Evolutionary conservation across 2,797 vertebrate genomes (phyloP).

Genomic region (Margarornis squamiger): DNA sequence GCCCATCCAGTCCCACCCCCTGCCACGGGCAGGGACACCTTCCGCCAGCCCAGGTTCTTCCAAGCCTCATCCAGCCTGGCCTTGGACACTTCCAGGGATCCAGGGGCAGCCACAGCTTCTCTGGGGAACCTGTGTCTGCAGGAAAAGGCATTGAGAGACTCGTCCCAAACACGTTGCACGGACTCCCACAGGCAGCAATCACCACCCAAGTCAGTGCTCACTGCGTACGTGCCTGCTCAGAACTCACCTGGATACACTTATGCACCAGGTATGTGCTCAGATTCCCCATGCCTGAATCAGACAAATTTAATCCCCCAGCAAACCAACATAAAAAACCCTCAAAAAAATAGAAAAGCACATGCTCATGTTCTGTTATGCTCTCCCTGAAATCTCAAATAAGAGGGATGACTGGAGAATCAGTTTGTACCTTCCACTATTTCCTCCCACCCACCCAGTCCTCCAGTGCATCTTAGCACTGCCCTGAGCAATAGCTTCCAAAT

Average conservation of each 20-base stretch:
- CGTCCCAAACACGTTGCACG: background rate
- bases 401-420: background rate
- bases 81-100: background rate
- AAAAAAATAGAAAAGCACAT: background rate
- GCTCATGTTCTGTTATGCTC: background rate
- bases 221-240: too few relatives aligned
- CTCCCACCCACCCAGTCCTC: background rate
- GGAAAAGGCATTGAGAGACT: background rate
- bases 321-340: background rate
- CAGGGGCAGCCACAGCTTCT: background rate
- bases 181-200: background rate
- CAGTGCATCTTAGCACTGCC: background rate
- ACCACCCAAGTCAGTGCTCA: background rate
- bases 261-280: background rate
- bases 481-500: background rate
- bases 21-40: background rate
- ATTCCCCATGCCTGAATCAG: background rate
- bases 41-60: rapidly evolving
- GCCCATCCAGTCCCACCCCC: background rate
- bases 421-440: background rate
- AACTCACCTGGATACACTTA: background rate
- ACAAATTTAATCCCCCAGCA: background rate
- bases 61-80: background rate
- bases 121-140: background rate
- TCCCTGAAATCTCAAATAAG: background rate